phyloP scores from a whole-genome alignment of 2,113 vertebrate species.

The Spheniscus mendiculus region DNA sequence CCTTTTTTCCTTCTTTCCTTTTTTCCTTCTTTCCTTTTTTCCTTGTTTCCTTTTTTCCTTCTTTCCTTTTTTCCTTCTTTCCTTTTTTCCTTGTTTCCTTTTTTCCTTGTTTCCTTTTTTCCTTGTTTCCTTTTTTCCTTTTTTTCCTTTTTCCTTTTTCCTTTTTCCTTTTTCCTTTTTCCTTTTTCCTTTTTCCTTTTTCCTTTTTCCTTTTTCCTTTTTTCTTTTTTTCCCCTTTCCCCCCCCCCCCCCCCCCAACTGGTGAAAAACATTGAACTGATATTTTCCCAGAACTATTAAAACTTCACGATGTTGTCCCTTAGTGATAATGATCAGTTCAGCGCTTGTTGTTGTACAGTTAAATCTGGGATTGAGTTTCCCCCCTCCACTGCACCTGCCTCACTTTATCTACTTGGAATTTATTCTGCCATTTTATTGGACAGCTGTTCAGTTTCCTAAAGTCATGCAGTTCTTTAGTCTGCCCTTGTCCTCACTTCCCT shows the following conservation, averaged over 20 bases:
- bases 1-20: too few relatives aligned
- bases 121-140: not conserved
- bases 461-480: not conserved
- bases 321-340: not conserved
- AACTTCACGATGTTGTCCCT: not conserved
- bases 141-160: too few relatives aligned
- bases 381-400: accelerated
- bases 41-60: too few relatives aligned
- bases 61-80: not conserved
- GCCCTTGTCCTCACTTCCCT: not conserved
- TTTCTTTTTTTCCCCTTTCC: too few relatives aligned
- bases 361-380: not conserved
- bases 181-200: not conserved
- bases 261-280: not conserved
- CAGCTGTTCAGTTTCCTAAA: not conserved
- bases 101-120: too few relatives aligned
- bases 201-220: not conserved
- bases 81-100: too few relatives aligned
- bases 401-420: not conserved
- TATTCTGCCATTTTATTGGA: not conserved
- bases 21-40: accelerated
- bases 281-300: not conserved
- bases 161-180: not conserved
- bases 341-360: not conserved
- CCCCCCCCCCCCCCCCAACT: too few relatives aligned